These are phyloP conservation scores for Euglossa dilemma DNA, from an alignment of 1,140 invertebrate genomes.

Conservation along the genomic window DNA sequence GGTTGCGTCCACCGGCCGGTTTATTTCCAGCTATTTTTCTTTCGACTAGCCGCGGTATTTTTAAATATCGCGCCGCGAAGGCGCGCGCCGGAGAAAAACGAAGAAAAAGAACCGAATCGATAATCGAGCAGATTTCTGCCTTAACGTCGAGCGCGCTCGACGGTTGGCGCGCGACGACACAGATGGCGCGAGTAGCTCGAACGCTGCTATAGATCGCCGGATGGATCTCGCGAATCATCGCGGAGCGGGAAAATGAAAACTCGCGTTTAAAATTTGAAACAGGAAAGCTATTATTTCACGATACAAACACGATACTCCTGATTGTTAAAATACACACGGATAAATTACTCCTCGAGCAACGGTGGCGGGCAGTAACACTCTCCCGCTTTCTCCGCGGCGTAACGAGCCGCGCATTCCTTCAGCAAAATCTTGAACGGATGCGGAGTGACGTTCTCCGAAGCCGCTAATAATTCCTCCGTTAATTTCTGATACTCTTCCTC, in stretches of 20 bases:
- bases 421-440: conserved; percentile 68
- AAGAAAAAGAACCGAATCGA: neutral
- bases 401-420: conserved; percentile 52
- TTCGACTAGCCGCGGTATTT: neutral
- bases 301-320: neutral
- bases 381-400: conserved; percentile 56
- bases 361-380: conserved; percentile 56
- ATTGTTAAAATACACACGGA: neutral
- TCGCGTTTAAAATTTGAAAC: neutral
- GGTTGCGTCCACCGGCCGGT: neutral
- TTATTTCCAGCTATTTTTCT: neutral
- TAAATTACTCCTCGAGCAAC: neutral
- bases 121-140: neutral
- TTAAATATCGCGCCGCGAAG: neutral
- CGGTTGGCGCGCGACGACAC: neutral
- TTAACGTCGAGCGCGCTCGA: neutral
- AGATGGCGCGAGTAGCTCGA: conserved; percentile 23
- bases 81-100: neutral
- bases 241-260: neutral
- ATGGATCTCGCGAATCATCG: neutral
- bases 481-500: conserved; percentile 58
- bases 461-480: conserved; percentile 58
- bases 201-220: neutral
- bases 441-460: conserved; percentile 62
- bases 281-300: neutral